Evolutionary conservation across 2,797 vertebrate species (phyloP).

Genomic region (Pogonophryne albipinna): DNA sequence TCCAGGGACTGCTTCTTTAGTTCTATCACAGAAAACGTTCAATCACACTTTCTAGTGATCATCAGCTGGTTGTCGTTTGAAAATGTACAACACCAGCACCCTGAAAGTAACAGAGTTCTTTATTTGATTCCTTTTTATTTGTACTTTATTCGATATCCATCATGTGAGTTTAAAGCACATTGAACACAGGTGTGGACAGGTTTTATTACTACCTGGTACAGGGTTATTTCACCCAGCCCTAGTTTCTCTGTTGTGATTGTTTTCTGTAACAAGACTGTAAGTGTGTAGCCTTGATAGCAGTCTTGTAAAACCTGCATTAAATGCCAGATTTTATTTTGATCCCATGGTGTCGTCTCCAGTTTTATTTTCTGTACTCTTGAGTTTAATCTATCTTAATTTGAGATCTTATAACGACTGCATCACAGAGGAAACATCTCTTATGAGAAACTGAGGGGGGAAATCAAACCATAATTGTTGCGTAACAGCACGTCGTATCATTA

Average conservation of each 20-base stretch:
- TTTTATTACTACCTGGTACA: too few relatives aligned
- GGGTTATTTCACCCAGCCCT: too few relatives aligned
- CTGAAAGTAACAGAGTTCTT: too few relatives aligned
- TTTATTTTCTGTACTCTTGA: neutral
- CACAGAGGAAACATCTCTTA: neutral
- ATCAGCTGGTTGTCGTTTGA: neutral
- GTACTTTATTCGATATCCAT: too few relatives aligned
- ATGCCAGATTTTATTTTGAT: neutral
- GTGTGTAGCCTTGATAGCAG: too few relatives aligned
- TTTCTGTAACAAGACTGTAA: too few relatives aligned
- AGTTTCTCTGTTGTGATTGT: too few relatives aligned
- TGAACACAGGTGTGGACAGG: too few relatives aligned
- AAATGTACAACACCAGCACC: too few relatives aligned
- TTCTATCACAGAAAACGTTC: neutral
- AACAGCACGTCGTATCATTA: neutral
- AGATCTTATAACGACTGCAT: neutral
- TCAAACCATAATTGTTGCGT: neutral
- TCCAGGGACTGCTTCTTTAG: neutral
- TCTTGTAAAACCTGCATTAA: neutral
- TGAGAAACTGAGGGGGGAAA: neutral
- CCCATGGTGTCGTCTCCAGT: neutral
- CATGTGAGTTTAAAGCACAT: too few relatives aligned
- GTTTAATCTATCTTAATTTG: neutral
- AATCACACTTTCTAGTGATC: neutral
- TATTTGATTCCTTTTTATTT: too few relatives aligned